Conservation (phyloP, 2,888 invertebrate genomes). For the Lissonota sp. region DNA sequence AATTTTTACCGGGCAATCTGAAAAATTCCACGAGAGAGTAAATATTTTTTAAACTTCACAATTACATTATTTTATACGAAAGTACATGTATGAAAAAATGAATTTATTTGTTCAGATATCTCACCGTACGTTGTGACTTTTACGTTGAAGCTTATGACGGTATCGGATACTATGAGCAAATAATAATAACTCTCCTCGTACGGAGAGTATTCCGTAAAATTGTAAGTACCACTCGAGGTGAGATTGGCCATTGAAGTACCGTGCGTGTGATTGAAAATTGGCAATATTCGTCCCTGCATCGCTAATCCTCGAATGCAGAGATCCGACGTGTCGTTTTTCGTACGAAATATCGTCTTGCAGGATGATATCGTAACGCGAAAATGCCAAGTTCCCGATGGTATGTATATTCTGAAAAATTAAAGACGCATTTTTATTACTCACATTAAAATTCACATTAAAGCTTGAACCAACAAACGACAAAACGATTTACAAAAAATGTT, state of each 20-base stretch:
- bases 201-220: conserved; percentile 82
- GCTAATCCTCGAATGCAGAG: conserved; percentile 82
- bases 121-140: conserved; percentile 80
- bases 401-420: conserved; percentile 80
- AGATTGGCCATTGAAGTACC: conserved; percentile 74
- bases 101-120: conserved; percentile 17
- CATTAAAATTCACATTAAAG: no score
- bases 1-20: conserved; percentile 78
- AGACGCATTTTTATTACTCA: not conserved
- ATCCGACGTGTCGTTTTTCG: conserved; percentile 66
- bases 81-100: no score
- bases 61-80: no score
- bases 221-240: conserved; percentile 76
- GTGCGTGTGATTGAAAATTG: conserved; percentile 78
- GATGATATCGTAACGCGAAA: conserved; percentile 82
- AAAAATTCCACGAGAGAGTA: conserved; percentile 31
- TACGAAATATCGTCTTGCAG: conserved; percentile 80
- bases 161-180: conserved; percentile 83
- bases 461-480: no score
- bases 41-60: conserved; percentile 3
- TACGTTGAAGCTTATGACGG: conserved; percentile 82
- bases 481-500: no score
- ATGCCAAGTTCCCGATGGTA: conserved; percentile 83
- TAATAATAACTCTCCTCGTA: conserved; percentile 84
- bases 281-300: conserved; percentile 81